Evolutionary conservation across 2,797 vertebrate species (phyloP).

Genomic region (Hippopotamyrus pictus): DNA sequence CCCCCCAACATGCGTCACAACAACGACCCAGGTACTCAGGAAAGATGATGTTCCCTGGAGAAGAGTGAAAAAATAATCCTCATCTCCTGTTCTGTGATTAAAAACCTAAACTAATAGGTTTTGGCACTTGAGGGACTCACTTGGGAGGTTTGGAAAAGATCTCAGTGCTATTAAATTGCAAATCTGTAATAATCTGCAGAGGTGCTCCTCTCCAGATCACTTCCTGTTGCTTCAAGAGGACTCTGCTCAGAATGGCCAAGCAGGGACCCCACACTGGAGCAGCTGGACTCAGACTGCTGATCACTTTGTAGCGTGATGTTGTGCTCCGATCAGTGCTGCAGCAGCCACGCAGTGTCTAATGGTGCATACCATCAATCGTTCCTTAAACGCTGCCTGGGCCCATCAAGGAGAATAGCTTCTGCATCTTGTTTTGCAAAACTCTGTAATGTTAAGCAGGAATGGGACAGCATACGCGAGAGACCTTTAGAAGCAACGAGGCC

Average conservation of each 20-base stretch:
- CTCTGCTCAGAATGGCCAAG: conserved; percentile 45
- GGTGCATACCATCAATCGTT: not conserved
- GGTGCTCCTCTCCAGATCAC: conserved; percentile 57
- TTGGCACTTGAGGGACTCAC: conserved; percentile 57
- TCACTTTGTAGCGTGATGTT: not conserved
- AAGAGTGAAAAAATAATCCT: conserved; percentile 40
- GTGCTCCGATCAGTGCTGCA: not conserved
- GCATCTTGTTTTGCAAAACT: not conserved
- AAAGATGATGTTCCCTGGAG: conserved; percentile 38
- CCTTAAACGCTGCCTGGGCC: not conserved
- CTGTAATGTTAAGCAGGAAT: not conserved
- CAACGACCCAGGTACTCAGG: not conserved
- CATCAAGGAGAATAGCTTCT: not conserved
- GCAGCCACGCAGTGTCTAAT: not conserved
- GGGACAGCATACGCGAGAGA: not conserved
- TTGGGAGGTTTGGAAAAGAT: conserved; percentile 51
- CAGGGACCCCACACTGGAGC: conserved; percentile 31
- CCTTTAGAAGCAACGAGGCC: not conserved
- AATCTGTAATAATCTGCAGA: conserved; percentile 68
- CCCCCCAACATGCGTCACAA: not conserved
- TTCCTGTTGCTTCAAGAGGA: conserved; percentile 51
- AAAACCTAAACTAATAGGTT: conserved; percentile 65
- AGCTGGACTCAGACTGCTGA: not conserved
- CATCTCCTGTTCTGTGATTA: conserved; percentile 64
- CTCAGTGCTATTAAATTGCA: conserved; percentile 70